Percentiles rank a stretch among this genome's conserved stretches.
phyloP scores from a whole-genome alignment of 2,113 vertebrate species.

The Brienomyrus longianalis region DNA sequence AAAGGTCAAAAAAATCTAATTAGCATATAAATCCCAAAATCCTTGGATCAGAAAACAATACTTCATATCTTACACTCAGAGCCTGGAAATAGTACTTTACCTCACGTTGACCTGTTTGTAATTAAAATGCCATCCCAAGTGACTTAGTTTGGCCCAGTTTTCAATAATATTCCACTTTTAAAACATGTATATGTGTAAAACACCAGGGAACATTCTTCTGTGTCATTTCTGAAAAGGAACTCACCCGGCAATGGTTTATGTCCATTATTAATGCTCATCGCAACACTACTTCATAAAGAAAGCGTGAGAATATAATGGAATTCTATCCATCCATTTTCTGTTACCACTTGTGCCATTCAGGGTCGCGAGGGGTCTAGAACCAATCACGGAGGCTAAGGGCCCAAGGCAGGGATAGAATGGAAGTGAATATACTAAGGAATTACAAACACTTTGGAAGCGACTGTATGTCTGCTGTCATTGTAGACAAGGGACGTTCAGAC shows the following conservation, averaged over 20 bases:
- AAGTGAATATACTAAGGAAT: not conserved
- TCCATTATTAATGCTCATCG: not conserved
- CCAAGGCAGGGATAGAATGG: not conserved
- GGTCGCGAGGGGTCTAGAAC: not conserved
- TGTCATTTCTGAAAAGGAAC: not conserved
- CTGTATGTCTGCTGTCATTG: not conserved
- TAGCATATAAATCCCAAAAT: not conserved
- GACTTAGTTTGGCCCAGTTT: not conserved
- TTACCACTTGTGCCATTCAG: not conserved
- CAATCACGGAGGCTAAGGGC: not conserved
- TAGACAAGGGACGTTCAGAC: not conserved
- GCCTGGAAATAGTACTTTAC: not conserved
- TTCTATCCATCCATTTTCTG: not conserved
- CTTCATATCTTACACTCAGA: not conserved
- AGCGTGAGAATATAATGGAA: not conserved
- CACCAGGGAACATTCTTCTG: not conserved
- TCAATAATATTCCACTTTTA: not conserved
- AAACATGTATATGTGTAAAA: not conserved
- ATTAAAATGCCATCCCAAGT: not conserved
- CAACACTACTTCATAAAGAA: not conserved
- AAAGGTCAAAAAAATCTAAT: not conserved
- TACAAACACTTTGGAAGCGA: not conserved
- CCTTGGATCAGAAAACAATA: not conserved
- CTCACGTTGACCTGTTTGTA: constrained; percentile 1
- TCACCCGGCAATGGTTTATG: not conserved